A percentile compares a stretch with the other conserved stretches of the same genome.
These are phyloP conservation scores for Arremon brunneinucha DNA, from an alignment of 2,797 vertebrate genomes.

Conservation along the genomic window DNA sequence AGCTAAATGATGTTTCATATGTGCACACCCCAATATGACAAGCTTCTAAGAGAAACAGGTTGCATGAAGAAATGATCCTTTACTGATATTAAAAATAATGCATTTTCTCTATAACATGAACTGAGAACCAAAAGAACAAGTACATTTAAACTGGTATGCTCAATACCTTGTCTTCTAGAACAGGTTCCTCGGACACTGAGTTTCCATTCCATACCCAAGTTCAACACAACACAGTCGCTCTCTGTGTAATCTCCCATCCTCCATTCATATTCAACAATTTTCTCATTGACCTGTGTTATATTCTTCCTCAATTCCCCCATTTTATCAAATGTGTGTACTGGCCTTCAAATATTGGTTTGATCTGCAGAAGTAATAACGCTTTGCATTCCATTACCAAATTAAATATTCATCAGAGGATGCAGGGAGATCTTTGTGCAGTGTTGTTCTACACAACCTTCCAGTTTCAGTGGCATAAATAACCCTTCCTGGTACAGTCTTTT, in stretches of 20 bases:
- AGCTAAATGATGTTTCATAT: not conserved
- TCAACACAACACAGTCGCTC: not conserved
- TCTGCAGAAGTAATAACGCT: not conserved
- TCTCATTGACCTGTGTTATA: not conserved
- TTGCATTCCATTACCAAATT: not conserved
- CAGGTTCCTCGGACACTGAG: not conserved
- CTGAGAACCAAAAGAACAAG: not conserved
- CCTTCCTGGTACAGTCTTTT: not conserved
- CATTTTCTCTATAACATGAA: not conserved
- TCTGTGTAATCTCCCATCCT: not conserved
- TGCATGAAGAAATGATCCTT: not conserved
- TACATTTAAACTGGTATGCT: not conserved
- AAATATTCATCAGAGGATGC: not conserved
- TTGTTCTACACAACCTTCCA: not conserved
- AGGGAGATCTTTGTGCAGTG: not conserved
- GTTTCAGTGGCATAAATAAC: not conserved
- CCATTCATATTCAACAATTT: not conserved
- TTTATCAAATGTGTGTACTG: not conserved
- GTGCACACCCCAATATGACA: not conserved
- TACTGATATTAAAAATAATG: not conserved
- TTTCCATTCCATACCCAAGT: not conserved
- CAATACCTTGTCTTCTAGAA: not conserved
- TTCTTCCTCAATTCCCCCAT: not conserved
- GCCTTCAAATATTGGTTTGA: not conserved
- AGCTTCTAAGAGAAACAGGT: not conserved